Base-by-base conservation (phyloP, 2,113 vertebrate species). In the Gymnogyps californianus region DNA sequence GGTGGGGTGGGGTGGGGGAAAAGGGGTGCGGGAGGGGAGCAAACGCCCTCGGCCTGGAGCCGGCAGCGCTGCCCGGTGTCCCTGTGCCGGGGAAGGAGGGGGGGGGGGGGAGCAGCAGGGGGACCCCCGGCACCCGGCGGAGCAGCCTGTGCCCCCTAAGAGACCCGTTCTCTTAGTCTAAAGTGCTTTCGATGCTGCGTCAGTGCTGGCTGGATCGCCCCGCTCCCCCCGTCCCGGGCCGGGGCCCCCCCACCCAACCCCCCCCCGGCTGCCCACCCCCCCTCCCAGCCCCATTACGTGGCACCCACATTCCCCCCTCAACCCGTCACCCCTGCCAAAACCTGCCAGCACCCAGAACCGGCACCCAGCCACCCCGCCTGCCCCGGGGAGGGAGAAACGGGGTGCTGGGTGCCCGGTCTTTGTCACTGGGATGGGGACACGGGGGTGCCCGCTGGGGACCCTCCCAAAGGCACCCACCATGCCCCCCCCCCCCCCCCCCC, bases 181-280 rank as follows among this genome's bases (percentile, higher is more conserved):
- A 96, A 96, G 95, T 96, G 93, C 95, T 96, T 96, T 91, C 93
- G 25, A 91, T 84, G 89, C 87, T 93, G 93, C 28, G 55, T 89
- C 90, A 78, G 87, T 82, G 93, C 83, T 87, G 76, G 62, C 70
- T 82, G 82, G 77, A 58, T 80, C 71, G 11, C 59, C 71, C 88
- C 10, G n/a, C n/a, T n/a, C n/a, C n/a, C n/a, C n/a, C n/a, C n/a
- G n/a, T n/a, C n/a, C n/a, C n/a, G n/a, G n/a, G n/a, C n/a, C n/a
- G n/a, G n/a, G n/a, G n/a, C n/a, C n/a, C n/a, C n/a, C n/a, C n/a
- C n/a, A n/a, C n/a, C n/a, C n/a, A n/a, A n/a, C n/a, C n/a, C n/a
- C n/a, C 57, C 88, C n/a, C 59, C 13, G 6, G 49, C 42, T n/a
- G n/a, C n/a, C n/a, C n/a, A n/a, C n/a, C n/a, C n/a, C 25, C 25